Evolutionary conservation across 1,140 invertebrate species (phyloP), one percentile per base, ranked within the genome.

Genomic region (Procambarus clarkii): DNA sequence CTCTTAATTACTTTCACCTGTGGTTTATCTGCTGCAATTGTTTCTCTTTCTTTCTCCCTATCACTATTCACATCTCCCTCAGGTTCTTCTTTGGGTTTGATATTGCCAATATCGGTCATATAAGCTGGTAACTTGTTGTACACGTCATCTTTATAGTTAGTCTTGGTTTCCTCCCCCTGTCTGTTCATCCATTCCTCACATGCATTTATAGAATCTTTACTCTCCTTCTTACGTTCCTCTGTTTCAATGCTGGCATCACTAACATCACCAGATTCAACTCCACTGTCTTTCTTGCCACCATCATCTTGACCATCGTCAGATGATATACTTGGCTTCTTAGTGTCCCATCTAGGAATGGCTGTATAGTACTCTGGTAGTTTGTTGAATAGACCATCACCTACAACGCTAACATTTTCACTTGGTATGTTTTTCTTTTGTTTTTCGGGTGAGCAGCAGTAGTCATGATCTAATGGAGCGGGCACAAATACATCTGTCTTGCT

Each of bases 391-490:
- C 71, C 60, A 24, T 86, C 83, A 44, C 64, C n/a, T 21, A 46
- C 46, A 15, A 46, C 7, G 15, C 46, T 24, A 60, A 81, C 34
- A 46, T 44, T 48, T 3, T 34, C 58, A 64, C 48, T 71, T 21
- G 54, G 60, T 21, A 74, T 81, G 8, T 46, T 54, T 34, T 71
- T 74, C 60, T 91, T 90, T 46, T 71, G 60, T 74, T 92, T 92
- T 77, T 92, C 94, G 18, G 93, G 91, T 86, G 93, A 94, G 58
- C 71, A 92, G 85, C 95, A 95, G 91, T 96, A 96, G 94, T 95
- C 95, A 92, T 96, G 95, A 93, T 95, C 95, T 83, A 95, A 87
- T 79, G 95, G 94, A 13, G 95, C 94, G 18, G 86, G 87, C 21
- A 92, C 81, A 44, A 87, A 34, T 45, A 79, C 45, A 21, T 90